Base-by-base conservation (phyloP, 2,888 invertebrate genomes). In the Trilocha varians region DNA sequence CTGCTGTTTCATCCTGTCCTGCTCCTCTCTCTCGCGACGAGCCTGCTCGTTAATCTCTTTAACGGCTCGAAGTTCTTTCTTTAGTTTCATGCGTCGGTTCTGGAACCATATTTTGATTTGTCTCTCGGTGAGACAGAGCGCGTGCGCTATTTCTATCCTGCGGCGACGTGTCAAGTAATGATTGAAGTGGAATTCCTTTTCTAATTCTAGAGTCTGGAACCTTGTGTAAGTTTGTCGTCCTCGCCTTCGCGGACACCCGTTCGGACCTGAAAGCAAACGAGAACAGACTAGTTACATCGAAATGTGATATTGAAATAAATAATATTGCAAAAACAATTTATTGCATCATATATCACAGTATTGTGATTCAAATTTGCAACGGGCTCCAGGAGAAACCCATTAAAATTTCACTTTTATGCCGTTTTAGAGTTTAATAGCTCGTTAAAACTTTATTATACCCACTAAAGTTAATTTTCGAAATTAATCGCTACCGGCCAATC, bases 81-180 rank as follows among this genome's bases (percentile, higher is more conserved):
- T 97, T 86, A 96, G 88, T 78, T 97, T 97, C 97, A 97, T 97
- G 67, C 97, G 91, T 57, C 97, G 90, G 78, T 98, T 98, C 82
- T 98, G 97, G 87, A 98, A 96, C 96, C 96, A 96, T 78, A 96
- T 97, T 87, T 97, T 97, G 72, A 97, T 98, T 88, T 98, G 98
- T 66, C 98, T 89, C 86, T 98, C 98, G 60, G 97, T 97, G 63
- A 98, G 91, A 80, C 97, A 96, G 46, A 98, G 91, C 43, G 96
- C 96, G 82, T 98, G 97, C 36, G 98, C 97, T 62, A 98, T 98
- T 86, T 98, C 98, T 87, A 98, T 97, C 87, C 98, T 91, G 79
- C 98, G 92, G 76, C 98, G 90, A 73, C 98, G 91, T 62, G 98
- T 98, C 79, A 98, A 89, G 85, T 98, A 98, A 75, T 97, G 97